Percentiles rank a stretch among this genome's conserved stretches.
phyloP scores from a whole-genome alignment of 2,888 invertebrate genomes.

The Stratiomys singularior region DNA sequence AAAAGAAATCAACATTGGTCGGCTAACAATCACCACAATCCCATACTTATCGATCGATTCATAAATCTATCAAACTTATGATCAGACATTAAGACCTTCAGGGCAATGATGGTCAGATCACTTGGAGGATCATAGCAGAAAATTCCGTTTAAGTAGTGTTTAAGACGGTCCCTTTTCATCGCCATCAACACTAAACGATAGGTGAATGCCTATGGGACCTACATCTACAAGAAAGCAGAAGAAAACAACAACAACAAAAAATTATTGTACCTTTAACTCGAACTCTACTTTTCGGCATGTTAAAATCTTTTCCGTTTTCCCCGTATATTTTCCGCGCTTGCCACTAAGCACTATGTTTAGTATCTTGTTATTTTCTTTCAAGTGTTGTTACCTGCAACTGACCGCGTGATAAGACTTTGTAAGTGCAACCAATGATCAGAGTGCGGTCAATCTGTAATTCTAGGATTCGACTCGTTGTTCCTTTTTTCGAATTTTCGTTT shows the following conservation, averaged over 20 bases:
- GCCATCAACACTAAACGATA: not conserved
- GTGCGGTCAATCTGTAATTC: not conserved
- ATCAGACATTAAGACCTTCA: conserved; percentile 17
- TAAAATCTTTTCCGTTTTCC: not conserved
- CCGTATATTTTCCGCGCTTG: not conserved
- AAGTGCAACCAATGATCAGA: conserved; percentile 30
- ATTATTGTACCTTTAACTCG: not conserved
- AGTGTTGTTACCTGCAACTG: conserved; percentile 1
- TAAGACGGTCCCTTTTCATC: conserved; percentile 25
- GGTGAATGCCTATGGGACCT: not conserved
- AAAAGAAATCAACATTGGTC: not conserved
- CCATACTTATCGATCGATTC: conserved; percentile 16
- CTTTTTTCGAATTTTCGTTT: not conserved
- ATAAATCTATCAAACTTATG: conserved; percentile 33
- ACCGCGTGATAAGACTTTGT: conserved; percentile 23
- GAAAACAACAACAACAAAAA: no score
- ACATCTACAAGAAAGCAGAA: no score
- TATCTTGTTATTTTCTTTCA: not conserved
- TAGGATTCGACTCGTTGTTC: not conserved
- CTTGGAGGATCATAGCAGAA: conserved; percentile 22
- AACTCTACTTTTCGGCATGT: not conserved
- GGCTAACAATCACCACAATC: not conserved
- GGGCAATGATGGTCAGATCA: not conserved
- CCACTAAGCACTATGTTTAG: not conserved
- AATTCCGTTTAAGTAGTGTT: conserved; percentile 27